phyloP scores from a whole-genome alignment of 2,113 vertebrate genomes.

The Calidris pugnax region DNA sequence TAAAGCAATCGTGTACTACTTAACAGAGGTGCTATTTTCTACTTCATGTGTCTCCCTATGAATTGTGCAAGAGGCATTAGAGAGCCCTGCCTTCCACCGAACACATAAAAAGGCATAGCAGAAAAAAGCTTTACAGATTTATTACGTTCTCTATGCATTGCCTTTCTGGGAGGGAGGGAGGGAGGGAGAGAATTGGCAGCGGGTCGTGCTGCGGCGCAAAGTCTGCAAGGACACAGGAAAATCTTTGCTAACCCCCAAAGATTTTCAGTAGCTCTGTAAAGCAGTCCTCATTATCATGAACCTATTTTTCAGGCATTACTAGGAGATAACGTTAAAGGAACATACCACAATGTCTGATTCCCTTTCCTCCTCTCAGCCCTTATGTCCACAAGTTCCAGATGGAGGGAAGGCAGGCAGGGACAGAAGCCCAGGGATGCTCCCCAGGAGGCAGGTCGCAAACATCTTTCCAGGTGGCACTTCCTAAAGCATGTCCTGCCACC shows the following conservation, averaged over 20 bases:
- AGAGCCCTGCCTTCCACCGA: constrained; percentile 14
- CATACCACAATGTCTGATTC: not conserved
- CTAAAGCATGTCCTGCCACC: not conserved
- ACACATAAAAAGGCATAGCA: constrained; percentile 37
- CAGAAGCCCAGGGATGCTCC: not conserved
- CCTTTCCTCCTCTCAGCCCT: not conserved
- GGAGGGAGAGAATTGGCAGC: not conserved
- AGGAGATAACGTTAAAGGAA: not conserved
- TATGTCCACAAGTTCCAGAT: not conserved
- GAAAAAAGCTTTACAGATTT: constrained; percentile 20
- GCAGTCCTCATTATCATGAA: not conserved
- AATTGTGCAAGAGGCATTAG: constrained; percentile 55
- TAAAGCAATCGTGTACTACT: constrained; percentile 33
- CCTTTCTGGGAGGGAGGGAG: not conserved
- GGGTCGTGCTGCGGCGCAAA: not conserved
- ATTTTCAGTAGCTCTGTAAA: not conserved
- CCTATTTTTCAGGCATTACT: not conserved
- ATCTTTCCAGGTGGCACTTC: not conserved
- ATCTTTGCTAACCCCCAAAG: not conserved
- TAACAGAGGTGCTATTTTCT: constrained; percentile 58
- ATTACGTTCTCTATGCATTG: not conserved
- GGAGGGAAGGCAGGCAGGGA: not conserved
- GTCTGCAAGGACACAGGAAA: not conserved
- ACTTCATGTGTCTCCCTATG: constrained; percentile 35
- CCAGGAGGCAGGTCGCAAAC: not conserved